A percentile compares a stretch with the other conserved stretches of the same genome.
These are phyloP conservation scores for Rallus crepitans DNA, from an alignment of 2,797 vertebrate species.

Conservation along the genomic window DNA sequence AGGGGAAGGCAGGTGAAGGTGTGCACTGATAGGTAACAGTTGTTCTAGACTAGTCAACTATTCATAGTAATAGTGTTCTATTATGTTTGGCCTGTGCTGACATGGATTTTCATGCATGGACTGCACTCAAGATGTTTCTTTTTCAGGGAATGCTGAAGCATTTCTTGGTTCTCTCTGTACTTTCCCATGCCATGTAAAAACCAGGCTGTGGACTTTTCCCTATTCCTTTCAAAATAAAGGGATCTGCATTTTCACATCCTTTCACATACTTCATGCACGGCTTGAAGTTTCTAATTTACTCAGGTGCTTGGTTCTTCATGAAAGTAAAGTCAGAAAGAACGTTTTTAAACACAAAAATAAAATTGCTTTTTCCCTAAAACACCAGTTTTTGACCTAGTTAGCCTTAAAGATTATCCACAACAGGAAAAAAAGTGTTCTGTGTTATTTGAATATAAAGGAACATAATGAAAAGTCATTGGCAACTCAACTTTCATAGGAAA, in stretches of 20 bases:
- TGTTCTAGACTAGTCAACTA: background rate
- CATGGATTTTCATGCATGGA: background rate
- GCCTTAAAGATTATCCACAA: background rate
- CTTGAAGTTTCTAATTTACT: background rate
- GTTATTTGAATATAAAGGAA: background rate
- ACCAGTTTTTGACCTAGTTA: background rate
- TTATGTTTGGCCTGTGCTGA: background rate
- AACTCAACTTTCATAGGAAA: background rate
- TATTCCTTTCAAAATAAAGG: background rate
- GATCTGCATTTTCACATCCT: background rate
- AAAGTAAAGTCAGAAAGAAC: background rate
- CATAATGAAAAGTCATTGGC: background rate
- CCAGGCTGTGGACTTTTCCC: background rate
- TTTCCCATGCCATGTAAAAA: background rate
- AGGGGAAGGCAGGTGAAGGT: background rate
- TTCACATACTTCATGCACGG: background rate
- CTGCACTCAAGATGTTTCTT: background rate
- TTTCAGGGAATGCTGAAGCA: background rate
- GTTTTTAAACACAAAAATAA: background rate
- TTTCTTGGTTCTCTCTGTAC: background rate
- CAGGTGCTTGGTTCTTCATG: background rate
- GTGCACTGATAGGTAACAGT: background rate
- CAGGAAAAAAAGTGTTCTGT: background rate
- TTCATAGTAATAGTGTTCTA: accelerated
- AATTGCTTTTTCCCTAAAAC: background rate